Conservation (phyloP, 2,797 vertebrate genomes). For the Sphenodon punctatus region DNA sequence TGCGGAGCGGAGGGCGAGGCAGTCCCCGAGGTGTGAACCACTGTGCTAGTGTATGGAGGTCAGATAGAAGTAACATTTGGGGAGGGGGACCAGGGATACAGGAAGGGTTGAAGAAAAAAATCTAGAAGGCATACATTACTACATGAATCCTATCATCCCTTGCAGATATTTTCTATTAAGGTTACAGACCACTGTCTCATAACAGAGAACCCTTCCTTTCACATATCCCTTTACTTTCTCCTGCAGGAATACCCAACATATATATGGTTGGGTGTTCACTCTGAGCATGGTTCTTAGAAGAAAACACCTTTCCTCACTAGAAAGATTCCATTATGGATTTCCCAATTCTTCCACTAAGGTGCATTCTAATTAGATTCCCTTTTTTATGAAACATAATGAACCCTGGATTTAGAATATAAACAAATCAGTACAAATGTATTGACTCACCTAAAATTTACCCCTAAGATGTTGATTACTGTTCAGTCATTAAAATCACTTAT, state of each 20-base stretch:
- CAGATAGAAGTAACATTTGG: neutral
- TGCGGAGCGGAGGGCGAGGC: no score
- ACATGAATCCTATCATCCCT: neutral
- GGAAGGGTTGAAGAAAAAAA: neutral
- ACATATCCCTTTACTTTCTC: neutral
- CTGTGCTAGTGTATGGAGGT: neutral
- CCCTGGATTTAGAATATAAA: neutral
- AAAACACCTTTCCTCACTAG: neutral
- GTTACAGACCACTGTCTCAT: no score
- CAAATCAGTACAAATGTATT: constrained; percentile 2
- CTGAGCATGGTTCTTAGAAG: neutral
- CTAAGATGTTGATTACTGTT: neutral
- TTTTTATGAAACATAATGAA: constrained; percentile 16
- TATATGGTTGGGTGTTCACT: neutral
- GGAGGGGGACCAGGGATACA: neutral
- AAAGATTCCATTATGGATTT: neutral
- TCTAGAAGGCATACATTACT: no score
- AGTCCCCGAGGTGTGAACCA: no score
- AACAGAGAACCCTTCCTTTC: neutral
- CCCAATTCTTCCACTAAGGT: constrained; percentile 6
- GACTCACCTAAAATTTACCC: neutral
- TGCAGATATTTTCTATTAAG: no score
- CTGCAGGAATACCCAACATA: neutral
- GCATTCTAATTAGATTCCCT: neutral
- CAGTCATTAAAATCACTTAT: constrained; percentile 14